Evolutionary conservation across 2,113 vertebrate species (phyloP).

Genomic region (Pedetes capensis): DNA sequence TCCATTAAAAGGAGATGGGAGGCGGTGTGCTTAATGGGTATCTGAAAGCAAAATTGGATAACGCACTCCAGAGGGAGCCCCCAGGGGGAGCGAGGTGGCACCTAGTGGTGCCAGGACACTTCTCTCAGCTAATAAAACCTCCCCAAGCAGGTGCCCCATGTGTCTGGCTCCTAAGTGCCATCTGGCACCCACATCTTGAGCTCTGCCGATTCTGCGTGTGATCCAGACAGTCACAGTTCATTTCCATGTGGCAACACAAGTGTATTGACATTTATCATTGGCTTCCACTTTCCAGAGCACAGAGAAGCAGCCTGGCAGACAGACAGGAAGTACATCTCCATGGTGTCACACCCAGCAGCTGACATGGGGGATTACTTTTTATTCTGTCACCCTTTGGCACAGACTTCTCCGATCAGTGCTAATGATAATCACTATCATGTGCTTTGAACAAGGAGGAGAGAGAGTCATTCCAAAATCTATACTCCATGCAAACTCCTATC

Average conservation of each 20-base stretch:
- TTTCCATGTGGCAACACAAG: slow-evolving; percentile 61
- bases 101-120: slow-evolving; percentile 23
- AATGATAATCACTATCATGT: slow-evolving; percentile 49
- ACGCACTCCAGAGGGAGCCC: not conserved
- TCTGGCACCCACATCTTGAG: slow-evolving; percentile 68
- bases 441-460: not conserved
- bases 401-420: slow-evolving; percentile 2
- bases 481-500: not conserved
- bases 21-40: slow-evolving; percentile 14
- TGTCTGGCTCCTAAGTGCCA: slow-evolving; percentile 55
- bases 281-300: slow-evolving; percentile 58
- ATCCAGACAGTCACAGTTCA: slow-evolving; percentile 65
- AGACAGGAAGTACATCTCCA: not conserved
- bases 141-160: not conserved
- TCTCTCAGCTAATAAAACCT: slow-evolving; percentile 54
- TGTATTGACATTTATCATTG: slow-evolving; percentile 66
- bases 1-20: not conserved
- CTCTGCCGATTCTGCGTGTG: slow-evolving; percentile 46
- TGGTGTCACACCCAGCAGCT: slow-evolving; percentile 41
- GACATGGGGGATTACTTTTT: slow-evolving; percentile 56
- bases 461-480: not conserved
- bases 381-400: slow-evolving; percentile 68
- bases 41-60: slow-evolving; percentile 37
- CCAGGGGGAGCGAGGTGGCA: slow-evolving; percentile 8
- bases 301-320: slow-evolving; percentile 64